Evolutionary conservation across 2,797 vertebrate species (phyloP).

Genomic region (Eremophila alpestris): DNA sequence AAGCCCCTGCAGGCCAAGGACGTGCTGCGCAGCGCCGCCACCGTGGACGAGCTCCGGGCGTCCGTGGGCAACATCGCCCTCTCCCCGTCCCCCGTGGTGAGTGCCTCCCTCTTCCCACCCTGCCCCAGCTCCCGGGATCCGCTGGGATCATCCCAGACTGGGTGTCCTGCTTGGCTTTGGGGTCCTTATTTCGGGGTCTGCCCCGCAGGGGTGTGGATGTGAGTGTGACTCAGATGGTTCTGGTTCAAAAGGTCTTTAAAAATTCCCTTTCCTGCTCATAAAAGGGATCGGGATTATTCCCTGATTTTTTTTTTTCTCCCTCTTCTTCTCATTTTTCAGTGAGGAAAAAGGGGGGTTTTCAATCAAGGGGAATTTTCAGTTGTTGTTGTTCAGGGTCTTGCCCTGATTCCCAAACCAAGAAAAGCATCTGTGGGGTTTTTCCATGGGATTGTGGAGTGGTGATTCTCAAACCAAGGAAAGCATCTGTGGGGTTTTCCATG

Average conservation of each 20-base stretch:
- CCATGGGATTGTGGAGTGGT: not conserved
- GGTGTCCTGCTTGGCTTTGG: too few species aligned
- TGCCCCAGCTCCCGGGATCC: accelerated
- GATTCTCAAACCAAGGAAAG: too few species aligned
- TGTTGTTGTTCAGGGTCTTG: not conserved
- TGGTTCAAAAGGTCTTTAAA: accelerated
- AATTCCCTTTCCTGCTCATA: not conserved
- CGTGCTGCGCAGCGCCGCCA: conserved; percentile 83
- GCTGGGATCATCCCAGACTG: accelerated
- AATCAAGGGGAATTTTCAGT: not conserved
- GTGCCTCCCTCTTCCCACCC: not conserved
- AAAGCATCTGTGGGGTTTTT: not conserved
- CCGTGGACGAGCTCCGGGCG: conserved; percentile 93
- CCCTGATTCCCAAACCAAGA: accelerated
- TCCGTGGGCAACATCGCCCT: conserved; percentile 93
- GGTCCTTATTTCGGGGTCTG: not conserved
- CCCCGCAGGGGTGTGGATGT: accelerated
- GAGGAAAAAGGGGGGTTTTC: not conserved
- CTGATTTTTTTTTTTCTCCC: accelerated
- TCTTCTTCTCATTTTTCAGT: accelerated
- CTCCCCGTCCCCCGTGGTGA: conserved; percentile 95
- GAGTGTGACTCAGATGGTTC: not conserved
- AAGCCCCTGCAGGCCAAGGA: conserved; percentile 90
- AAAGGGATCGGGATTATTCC: not conserved
- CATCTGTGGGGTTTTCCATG: too few species aligned